Base-by-base conservation (phyloP, 2,888 invertebrate genomes). In the Mythimna ferrago region DNA sequence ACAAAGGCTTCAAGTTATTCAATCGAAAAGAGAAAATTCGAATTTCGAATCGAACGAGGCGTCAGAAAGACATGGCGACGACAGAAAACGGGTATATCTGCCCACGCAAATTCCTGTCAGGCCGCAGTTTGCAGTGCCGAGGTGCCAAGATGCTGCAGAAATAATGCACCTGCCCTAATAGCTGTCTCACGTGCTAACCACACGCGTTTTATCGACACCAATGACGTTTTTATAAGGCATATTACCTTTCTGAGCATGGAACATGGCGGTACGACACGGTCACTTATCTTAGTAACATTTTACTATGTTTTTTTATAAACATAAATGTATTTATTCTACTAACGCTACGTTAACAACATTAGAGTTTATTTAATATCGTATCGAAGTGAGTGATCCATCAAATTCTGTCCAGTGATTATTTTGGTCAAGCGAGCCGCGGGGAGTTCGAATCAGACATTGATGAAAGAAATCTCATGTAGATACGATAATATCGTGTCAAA, bases 31-130 rank as follows among this genome's bases (percentile, higher is more conserved):
- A 78, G 78, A 83, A 77, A 80, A 83, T 73, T 81, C 61, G 68
- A 85, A 74, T n/a, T 66, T 81, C 80, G 69, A 84, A 72, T 81
- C 69, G 62, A 76, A 79, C 62, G 80, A 81, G 62, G 79, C 83
- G 87, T 86, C 90, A 89, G 90, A 91, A 92, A 89, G 91, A 89
- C 86, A 85, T 84, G 89, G 86, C 61, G 61, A 41, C 88, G 84
- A 85, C 83, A 84, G 84, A 81, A 91, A 92, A 92, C 92, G 89
- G 90, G 91, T 90, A 88, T 87, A 84, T n/a, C 6, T 2, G n/a
- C 95, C 95, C 93, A 95, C 95, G 93, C 94, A 88, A 94, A 95
- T 95, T 94, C 95, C 92, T 85, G 85, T 64, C 89, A 89, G 89
- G 86, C 90, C 91, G 87, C 82, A 71, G 83, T 82, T 83, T 78